A percentile compares a stretch with the other conserved stretches of the same genome.
Conservation (phyloP, 1,140 invertebrate species). For the Diorhabda carinulata region DNA sequence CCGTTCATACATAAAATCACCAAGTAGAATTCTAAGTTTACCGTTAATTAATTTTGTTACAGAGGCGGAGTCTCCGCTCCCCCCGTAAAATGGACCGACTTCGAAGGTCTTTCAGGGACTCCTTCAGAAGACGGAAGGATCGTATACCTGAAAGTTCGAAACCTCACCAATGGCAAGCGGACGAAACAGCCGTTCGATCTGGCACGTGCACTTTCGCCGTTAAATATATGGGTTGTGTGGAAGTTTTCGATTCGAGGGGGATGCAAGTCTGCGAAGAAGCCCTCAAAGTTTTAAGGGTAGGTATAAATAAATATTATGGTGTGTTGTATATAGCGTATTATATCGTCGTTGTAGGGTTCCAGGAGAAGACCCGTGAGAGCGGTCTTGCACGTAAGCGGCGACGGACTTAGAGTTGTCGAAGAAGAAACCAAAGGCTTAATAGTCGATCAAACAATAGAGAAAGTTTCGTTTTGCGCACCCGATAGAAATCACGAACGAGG, state of each 20-base stretch:
- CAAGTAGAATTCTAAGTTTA: too few relatives aligned
- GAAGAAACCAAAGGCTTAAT: slow-evolving; percentile 98
- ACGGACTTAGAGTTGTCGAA: slow-evolving; percentile 95
- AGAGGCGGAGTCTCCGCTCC: slow-evolving; percentile 62
- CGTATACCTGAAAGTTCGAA: slow-evolving; percentile 85
- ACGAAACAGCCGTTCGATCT: slow-evolving; percentile 89
- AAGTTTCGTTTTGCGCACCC: slow-evolving; percentile 99
- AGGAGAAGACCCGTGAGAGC: slow-evolving; percentile 82
- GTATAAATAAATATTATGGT: slow-evolving; percentile 38
- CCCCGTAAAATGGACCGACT: slow-evolving; percentile 87
- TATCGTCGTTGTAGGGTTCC: slow-evolving; percentile 66
- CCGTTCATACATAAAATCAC: too few relatives aligned
- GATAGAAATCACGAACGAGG: slow-evolving; percentile 97
- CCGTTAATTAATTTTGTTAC: slow-evolving; percentile 32
- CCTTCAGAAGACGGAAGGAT: slow-evolving; percentile 81
- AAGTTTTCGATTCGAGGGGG: slow-evolving; percentile 97
- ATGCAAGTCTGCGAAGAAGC: slow-evolving; percentile 99
- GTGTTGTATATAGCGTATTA: background rate
- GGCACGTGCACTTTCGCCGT: slow-evolving; percentile 97
- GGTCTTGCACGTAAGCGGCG: slow-evolving; percentile 93
- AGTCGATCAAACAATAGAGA: slow-evolving; percentile 99
- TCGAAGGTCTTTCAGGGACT: slow-evolving; percentile 86
- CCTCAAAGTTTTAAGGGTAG: slow-evolving; percentile 86
- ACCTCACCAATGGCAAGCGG: slow-evolving; percentile 97
- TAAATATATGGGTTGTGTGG: slow-evolving; percentile 98